A percentile compares a stretch with the other conserved stretches of the same genome.
Conservation (phyloP, 2,888 invertebrate genomes). For the Phaedon cochleariae region DNA sequence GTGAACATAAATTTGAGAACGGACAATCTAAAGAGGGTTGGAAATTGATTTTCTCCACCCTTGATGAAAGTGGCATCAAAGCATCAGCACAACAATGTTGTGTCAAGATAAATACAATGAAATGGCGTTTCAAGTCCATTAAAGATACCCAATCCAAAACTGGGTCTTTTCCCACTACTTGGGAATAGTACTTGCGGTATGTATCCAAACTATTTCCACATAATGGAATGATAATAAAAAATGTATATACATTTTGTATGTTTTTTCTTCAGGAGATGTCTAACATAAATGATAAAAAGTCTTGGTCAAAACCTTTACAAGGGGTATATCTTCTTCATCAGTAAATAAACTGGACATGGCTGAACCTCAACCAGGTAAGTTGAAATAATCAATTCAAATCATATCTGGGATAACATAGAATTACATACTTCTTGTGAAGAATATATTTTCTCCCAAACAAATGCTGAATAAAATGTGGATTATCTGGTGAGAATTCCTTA, state of each 20-base stretch:
- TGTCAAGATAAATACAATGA: not conserved
- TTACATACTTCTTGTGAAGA: too few species aligned
- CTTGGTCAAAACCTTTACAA: not conserved
- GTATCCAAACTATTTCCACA: not conserved
- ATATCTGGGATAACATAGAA: too few species aligned
- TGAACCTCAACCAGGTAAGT: constrained; percentile 5
- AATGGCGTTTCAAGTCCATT: not conserved
- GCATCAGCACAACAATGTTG: constrained; percentile 1
- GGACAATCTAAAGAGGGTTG: too few species aligned
- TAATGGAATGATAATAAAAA: too few species aligned
- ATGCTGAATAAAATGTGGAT: not conserved
- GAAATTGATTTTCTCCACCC: too few species aligned
- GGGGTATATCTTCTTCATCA: not conserved
- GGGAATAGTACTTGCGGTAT: constrained; percentile 4
- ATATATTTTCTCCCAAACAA: not conserved
- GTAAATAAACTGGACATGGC: not conserved
- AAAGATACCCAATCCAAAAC: not conserved
- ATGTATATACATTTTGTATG: not conserved
- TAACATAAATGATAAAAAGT: not conserved
- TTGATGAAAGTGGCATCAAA: too few species aligned
- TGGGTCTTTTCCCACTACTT: not conserved
- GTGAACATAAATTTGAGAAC: too few species aligned
- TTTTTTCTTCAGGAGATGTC: not conserved
- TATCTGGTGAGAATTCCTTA: too few species aligned
- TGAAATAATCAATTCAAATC: too few species aligned